Evolutionary conservation across 2,888 invertebrate genomes (phyloP).

Genomic region (Agrypnus murinus): DNA sequence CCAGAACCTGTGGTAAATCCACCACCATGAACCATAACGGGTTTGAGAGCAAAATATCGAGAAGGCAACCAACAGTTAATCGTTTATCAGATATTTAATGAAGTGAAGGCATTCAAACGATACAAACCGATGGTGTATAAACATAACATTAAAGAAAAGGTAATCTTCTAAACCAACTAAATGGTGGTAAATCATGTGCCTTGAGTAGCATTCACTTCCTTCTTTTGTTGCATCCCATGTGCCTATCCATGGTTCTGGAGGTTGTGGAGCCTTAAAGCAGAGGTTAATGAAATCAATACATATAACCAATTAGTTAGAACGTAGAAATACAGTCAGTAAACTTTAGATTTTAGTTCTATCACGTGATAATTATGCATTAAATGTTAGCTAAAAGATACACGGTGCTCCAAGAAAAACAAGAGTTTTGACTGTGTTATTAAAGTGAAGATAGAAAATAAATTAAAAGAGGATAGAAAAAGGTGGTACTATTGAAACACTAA

Average conservation of each 20-base stretch:
- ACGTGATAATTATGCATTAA: too few species aligned
- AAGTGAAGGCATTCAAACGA: not conserved
- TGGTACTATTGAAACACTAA: too few species aligned
- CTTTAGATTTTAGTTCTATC: too few species aligned
- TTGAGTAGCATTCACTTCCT: slow-evolving; percentile 57
- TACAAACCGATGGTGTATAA: slow-evolving; percentile 53
- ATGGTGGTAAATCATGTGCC: slow-evolving; percentile 50
- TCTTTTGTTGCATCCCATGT: slow-evolving; percentile 65
- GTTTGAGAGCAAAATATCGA: slow-evolving; percentile 53
- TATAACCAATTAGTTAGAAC: too few species aligned
- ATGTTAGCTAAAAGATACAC: too few species aligned
- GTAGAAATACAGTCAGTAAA: too few species aligned
- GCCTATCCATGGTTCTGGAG: slow-evolving; percentile 67
- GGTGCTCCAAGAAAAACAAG: too few species aligned
- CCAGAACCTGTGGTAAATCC: slow-evolving; percentile 67
- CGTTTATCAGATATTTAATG: too few species aligned
- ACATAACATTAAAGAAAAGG: slow-evolving; percentile 60
- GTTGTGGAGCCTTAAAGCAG: slow-evolving; percentile 66
- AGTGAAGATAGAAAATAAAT: too few species aligned
- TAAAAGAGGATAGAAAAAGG: too few species aligned
- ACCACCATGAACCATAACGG: slow-evolving; percentile 71
- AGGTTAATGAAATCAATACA: too few species aligned
- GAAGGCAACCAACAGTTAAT: slow-evolving; percentile 42
- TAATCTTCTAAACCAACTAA: slow-evolving; percentile 57
- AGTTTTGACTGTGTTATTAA: too few species aligned